Base-by-base conservation (phyloP, 2,113 vertebrate species). In the Pleuronectes platessa region DNA sequence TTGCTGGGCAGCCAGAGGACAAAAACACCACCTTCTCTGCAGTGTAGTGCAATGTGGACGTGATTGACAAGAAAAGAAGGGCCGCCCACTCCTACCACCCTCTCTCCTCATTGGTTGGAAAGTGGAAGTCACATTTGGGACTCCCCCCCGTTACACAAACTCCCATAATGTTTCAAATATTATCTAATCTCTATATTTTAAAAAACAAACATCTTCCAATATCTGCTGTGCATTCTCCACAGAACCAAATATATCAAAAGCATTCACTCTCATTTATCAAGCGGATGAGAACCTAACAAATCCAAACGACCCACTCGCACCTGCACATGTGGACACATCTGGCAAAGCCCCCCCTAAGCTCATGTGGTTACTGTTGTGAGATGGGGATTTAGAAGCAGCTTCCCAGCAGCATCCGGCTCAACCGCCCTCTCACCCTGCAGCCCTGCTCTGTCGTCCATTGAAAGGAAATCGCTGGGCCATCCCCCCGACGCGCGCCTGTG, bases 401-500 rank as follows among this genome's bases (percentile, higher is more conserved):
- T 21, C 51, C 51, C 6, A 20, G 49, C 49, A 51, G 49, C 51
- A 31, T 0, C 3, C 3, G 4, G 54, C 54, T 56, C 54, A 21
- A 0, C n/a, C 53, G 4, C 54, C 23, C 54, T 23, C 51, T 61
- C 18, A 13, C 54, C 23, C 59, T 63, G 47, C 47, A 51, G 47
- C 47, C 17, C 47, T 18, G 13, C 47, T 47, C 59, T 78, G 76
- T 74, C 64, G 54, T 81, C 74, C 84, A 82, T 87, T 88, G 71
- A 81, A 79, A 76, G 77, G 68, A 81, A 83, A 78, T 72, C 61
- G 47, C 86, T 86, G 82, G 79, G 78, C 86, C 92, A 80, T 64
- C 87, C 84, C 88, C 82, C 90, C 63, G 68, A 64, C 84, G 86
- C 87, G 82, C 87, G 78, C 77, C 89, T 81, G 83, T 85, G 92